Evolutionary conservation across 2,888 invertebrate genomes (phyloP).

Genomic region (Gerris lacustris): DNA sequence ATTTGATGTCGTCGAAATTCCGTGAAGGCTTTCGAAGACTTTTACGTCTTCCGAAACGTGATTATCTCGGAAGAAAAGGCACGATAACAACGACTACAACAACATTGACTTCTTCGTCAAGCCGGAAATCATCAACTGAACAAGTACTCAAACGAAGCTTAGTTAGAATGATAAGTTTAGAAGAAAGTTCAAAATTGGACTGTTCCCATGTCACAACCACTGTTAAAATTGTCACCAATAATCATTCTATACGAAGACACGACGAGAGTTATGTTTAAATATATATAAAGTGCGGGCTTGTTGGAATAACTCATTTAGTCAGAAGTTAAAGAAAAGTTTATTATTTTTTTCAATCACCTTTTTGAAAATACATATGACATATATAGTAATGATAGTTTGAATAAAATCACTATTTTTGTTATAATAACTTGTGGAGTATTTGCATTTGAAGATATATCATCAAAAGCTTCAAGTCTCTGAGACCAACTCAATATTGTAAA

Average conservation of each 20-base stretch:
- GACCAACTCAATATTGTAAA: too few species aligned
- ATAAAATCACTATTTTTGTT: too few species aligned
- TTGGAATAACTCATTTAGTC: too few species aligned
- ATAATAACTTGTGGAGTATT: too few species aligned
- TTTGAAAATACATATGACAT: too few species aligned
- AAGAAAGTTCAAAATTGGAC: slow-evolving; percentile 23
- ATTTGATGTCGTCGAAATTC: slow-evolving; percentile 83
- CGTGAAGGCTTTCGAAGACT: slow-evolving; percentile 52
- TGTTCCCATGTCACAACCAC: slow-evolving; percentile 20
- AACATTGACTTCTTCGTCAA: slow-evolving; percentile 25
- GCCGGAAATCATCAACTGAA: slow-evolving; percentile 24
- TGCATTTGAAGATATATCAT: too few species aligned
- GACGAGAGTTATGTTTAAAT: slow-evolving; percentile 29
- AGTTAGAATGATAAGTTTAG: slow-evolving; percentile 27
- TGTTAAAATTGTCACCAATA: slow-evolving; percentile 27
- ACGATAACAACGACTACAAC: slow-evolving; percentile 54
- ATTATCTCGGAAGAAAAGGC: slow-evolving; percentile 50
- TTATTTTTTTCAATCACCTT: too few species aligned
- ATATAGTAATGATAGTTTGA: too few species aligned
- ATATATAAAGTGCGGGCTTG: too few species aligned
- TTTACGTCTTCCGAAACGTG: slow-evolving; percentile 38
- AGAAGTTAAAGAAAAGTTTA: too few species aligned
- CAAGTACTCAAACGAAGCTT: slow-evolving; percentile 28
- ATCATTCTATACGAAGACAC: slow-evolving; percentile 20
- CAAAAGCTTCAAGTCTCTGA: too few species aligned